Conservation (phyloP, 2,797 vertebrate species). For the Synaphobranchus kaupii region DNA sequence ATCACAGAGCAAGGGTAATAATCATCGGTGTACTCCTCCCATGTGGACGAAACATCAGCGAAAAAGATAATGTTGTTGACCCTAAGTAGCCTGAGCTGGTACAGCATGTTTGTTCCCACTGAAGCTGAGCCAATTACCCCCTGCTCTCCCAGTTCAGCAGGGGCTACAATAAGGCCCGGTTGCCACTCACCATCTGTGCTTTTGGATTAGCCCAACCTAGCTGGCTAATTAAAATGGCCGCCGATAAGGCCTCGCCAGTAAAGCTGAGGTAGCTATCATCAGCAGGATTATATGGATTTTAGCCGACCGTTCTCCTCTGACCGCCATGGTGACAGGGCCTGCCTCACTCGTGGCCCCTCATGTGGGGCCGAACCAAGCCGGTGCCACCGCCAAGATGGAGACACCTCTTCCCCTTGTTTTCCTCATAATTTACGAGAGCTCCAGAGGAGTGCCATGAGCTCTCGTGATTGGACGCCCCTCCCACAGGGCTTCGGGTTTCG, state of each 20-base stretch:
- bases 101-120: not conserved
- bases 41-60: constrained; percentile 3
- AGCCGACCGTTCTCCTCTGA: constrained; percentile 51
- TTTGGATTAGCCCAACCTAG: constrained; percentile 59
- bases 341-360: not conserved
- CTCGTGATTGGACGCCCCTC: not conserved
- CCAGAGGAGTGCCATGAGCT: not conserved
- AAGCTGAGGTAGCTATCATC: constrained; percentile 70
- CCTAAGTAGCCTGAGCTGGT: not conserved
- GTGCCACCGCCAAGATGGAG: not conserved
- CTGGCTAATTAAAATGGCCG: constrained; percentile 67
- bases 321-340: not conserved
- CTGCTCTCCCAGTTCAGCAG: not conserved
- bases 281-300: constrained; percentile 74
- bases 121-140: not conserved
- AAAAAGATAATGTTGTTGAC: constrained; percentile 1
- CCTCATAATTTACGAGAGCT: not conserved
- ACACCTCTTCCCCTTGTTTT: not conserved
- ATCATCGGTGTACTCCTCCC: not conserved
- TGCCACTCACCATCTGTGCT: constrained; percentile 71
- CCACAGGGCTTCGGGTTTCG: not conserved
- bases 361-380: not conserved
- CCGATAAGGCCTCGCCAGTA: constrained; percentile 64
- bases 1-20: not conserved
- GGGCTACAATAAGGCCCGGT: not conserved